Conservation (phyloP, 53 echinoderm and acorn worm species). For the Mesocentrotus franciscanus region DNA sequence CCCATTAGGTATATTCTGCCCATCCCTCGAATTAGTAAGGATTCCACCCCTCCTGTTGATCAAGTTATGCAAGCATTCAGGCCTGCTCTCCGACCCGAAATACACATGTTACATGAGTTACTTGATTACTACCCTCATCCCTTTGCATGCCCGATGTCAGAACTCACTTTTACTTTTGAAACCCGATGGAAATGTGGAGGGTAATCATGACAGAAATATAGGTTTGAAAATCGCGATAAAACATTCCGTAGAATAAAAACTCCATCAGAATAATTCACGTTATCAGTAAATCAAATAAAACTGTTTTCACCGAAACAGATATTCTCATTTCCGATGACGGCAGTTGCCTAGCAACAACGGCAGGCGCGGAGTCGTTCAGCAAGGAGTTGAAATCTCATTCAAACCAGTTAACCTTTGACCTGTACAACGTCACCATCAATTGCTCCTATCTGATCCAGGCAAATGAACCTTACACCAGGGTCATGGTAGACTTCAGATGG, state of each 20-base stretch:
- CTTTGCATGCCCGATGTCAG: background rate
- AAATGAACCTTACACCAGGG: conserved; percentile 64
- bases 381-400: conserved; percentile 69
- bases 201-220: background rate
- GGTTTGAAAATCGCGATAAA: background rate
- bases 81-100: no score
- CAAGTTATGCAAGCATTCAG: no score
- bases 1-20: no score
- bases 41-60: no score
- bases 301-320: conserved; percentile 1
- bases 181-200: background rate
- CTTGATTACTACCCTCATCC: no score
- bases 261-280: background rate
- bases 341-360: conserved; percentile 58
- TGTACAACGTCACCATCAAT: conserved; percentile 63
- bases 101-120: no score
- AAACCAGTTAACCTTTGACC: conserved; percentile 67
- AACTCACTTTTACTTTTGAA: background rate
- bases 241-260: background rate
- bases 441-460: conserved; percentile 71
- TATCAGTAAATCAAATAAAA: background rate
- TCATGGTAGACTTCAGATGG: conserved; percentile 79
- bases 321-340: conserved; percentile 60
- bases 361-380: conserved; percentile 62
- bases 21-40: no score